Percentiles rank a stretch among this genome's conserved stretches.
These are phyloP conservation scores for Galago senegalensis DNA, from an alignment of 2,797 vertebrate genomes.

Conservation along the genomic window DNA sequence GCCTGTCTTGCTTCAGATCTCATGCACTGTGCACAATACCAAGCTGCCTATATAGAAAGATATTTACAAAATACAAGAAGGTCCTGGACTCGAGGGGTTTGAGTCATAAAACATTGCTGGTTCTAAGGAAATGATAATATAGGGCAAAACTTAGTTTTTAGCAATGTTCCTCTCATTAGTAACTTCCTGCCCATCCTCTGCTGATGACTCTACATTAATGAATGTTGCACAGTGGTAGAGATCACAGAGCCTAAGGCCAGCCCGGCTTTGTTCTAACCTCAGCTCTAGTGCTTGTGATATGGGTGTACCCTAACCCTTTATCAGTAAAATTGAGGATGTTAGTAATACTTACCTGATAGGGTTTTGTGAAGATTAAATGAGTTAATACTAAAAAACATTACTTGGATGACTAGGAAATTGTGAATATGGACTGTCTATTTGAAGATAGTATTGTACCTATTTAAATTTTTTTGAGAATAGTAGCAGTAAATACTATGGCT, in stretches of 20 bases:
- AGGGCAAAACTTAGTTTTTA: neutral
- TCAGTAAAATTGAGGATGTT: neutral
- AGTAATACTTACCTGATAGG: neutral
- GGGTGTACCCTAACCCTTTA: neutral
- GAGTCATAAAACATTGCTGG: neutral
- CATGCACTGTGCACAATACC: neutral
- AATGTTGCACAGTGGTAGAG: neutral
- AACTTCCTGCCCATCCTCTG: neutral
- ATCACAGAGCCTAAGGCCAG: neutral
- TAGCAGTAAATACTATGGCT: neutral
- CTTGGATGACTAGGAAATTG: neutral
- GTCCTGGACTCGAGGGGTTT: neutral
- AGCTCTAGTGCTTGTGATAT: neutral
- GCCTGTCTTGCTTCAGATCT: neutral
- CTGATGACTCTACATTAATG: neutral
- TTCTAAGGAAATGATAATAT: neutral
- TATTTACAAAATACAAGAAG: neutral
- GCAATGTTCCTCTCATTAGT: neutral
- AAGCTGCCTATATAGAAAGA: neutral
- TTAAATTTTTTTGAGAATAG: slow-evolving; percentile 30
- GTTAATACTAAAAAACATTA: neutral
- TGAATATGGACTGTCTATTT: neutral
- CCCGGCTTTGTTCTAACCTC: neutral
- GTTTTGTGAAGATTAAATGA: neutral
- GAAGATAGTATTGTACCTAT: neutral